These are phyloP conservation scores for Eulemur albifrons DNA, from an alignment of 2,797 vertebrate genomes.

Conservation along the genomic window DNA sequence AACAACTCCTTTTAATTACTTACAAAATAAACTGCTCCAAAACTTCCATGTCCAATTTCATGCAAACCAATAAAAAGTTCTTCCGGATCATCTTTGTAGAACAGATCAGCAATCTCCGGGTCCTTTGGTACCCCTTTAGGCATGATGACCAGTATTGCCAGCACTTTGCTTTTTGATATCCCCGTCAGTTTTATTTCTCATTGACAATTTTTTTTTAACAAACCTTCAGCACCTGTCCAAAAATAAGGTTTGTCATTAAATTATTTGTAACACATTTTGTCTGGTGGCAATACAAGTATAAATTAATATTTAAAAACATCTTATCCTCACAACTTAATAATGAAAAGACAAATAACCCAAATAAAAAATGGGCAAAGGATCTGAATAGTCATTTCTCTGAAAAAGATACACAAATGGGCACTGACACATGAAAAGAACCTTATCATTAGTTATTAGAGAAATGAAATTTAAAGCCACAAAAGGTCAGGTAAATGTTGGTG, in stretches of 20 bases:
- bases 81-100: slow-evolving; percentile 98
- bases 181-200: slow-evolving; percentile 86
- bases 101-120: slow-evolving; percentile 93
- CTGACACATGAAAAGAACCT: not conserved
- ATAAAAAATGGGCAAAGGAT: slow-evolving; percentile 8
- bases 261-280: slow-evolving; percentile 42
- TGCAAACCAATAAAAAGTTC: slow-evolving; percentile 97
- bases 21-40: slow-evolving; percentile 98
- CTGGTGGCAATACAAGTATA: slow-evolving; percentile 31
- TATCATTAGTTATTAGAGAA: slow-evolving; percentile 17
- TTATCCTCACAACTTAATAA: slow-evolving; percentile 49
- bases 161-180: slow-evolving; percentile 82
- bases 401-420: not conserved
- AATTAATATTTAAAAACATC: slow-evolving; percentile 36
- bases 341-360: slow-evolving; percentile 20
- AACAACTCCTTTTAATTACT: slow-evolving; percentile 81
- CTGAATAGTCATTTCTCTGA: slow-evolving; percentile 12
- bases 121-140: slow-evolving; percentile 94
- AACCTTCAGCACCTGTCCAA: slow-evolving; percentile 87
- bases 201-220: slow-evolving; percentile 85
- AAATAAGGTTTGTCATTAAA: slow-evolving; percentile 43
- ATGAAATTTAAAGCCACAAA: slow-evolving; percentile 47
- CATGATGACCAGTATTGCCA: slow-evolving; percentile 89
- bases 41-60: slow-evolving; percentile 99
- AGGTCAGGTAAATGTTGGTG: not conserved